These are phyloP conservation scores for Ondatra zibethicus DNA, from an alignment of 2,113 vertebrate genomes.

Conservation along the genomic window DNA sequence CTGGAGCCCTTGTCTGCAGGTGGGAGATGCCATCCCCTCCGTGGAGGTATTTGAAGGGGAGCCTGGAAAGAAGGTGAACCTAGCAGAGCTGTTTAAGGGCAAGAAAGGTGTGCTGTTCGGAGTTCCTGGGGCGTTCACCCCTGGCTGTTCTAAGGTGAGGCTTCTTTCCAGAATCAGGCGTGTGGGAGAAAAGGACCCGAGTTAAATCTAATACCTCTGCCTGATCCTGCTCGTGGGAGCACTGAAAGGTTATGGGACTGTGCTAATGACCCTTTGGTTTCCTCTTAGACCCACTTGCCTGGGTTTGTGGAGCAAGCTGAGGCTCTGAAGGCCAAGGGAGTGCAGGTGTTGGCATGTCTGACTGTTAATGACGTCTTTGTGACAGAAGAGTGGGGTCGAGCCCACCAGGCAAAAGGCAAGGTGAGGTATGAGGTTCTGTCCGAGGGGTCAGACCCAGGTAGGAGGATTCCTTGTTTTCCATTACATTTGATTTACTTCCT, in stretches of 20 bases:
- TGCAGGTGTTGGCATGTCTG: conserved; percentile 90
- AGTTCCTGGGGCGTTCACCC: conserved; percentile 95
- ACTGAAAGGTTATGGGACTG: not conserved
- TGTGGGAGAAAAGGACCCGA: not conserved
- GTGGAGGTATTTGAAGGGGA: conserved; percentile 91
- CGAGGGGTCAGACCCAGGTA: not conserved
- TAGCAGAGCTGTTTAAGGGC: conserved; percentile 91
- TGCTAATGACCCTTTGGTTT: not conserved
- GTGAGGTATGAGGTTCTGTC: conserved; percentile 74
- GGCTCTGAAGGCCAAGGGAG: conserved; percentile 88
- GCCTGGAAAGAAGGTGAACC: conserved; percentile 89
- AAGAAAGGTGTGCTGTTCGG: conserved; percentile 94
- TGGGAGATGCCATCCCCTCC: conserved; percentile 89
- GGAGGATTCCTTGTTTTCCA: not conserved
- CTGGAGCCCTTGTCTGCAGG: conserved; percentile 77
- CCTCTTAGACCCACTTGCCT: conserved; percentile 92
- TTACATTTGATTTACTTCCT: not conserved
- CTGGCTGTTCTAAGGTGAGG: conserved; percentile 92
- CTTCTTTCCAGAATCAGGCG: not conserved
- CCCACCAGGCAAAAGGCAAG: conserved; percentile 89
- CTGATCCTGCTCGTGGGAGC: not conserved
- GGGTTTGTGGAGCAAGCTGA: conserved; percentile 90
- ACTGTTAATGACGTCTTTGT: conserved; percentile 94
- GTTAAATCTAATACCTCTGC: not conserved
- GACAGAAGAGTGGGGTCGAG: conserved; percentile 91